Base-by-base conservation (phyloP, 2,113 vertebrate species). In the Alectura lathami region DNA sequence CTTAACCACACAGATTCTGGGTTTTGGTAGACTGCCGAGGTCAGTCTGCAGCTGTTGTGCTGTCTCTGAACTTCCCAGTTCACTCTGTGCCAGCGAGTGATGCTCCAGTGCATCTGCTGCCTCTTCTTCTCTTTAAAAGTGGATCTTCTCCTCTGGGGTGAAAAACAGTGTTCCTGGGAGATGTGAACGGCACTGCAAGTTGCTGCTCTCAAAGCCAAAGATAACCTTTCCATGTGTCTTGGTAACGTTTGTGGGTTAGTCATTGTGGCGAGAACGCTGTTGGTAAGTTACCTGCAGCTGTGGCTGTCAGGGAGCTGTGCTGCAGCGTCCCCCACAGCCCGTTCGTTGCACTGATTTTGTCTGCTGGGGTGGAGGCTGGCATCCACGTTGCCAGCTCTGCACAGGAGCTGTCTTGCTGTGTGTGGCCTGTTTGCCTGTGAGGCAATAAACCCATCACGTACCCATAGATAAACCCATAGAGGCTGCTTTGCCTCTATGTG, bases 301-400 rank as follows among this genome's bases (percentile, higher is more conserved):
- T 3, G 48, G 40, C 53, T 66, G 18, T 24, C 38, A n/a, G 32
- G 38, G 63, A n/a, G 42, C 43, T 45, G 11, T 42, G 11, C 32
- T 4, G 0, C 21, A 9, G 43, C 0, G 0, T 62, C 53, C 66
- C 73, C 72, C 22, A 3, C 42, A 24, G 38, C 47, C 45, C 0
- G n/a, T 53, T 40, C 51, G 26, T 27, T 29, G 40, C n/a, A 2
- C 62, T 20, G 8, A 14, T 72, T 45, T 3, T 23, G 27, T 57
- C 45, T 1, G 1, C 45, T 13, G 5, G 11, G 14, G 17, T 2
- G 2, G 76, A 47, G 86, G 32, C 63, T 22, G 81, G 66, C 73
- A 89, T 64, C 73, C 38, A 3, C 47, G 4, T 27, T 47, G n/a
- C 17, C 69, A 72, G 29, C 56, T 63, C 17, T 45, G 8, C 38